Percentiles rank a stretch among this genome's conserved stretches.
Conservation (phyloP, 30 jellyfish, hydroid and myxozoan species). For the Aurelia sp. region DNA sequence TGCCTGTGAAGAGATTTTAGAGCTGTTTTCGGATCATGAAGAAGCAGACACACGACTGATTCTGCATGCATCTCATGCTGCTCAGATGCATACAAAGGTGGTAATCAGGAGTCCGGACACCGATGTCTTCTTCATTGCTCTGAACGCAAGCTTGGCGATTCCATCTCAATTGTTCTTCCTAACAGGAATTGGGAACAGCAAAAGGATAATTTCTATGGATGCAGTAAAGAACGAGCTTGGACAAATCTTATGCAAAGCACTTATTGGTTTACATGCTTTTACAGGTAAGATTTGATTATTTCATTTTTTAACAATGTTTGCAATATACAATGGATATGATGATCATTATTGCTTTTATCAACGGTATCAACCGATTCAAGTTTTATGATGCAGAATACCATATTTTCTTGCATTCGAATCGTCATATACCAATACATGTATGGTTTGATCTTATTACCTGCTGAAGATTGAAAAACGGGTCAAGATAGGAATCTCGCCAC, state of each 20-base stretch:
- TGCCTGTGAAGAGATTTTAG: neutral
- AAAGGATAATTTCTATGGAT: slow-evolving; percentile 18
- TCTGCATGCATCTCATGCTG: slow-evolving; percentile 48
- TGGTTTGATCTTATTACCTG: too few relatives aligned
- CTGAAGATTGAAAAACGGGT: too few relatives aligned
- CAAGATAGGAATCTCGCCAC: too few relatives aligned
- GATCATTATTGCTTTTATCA: neutral
- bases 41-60: slow-evolving; percentile 49
- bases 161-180: slow-evolving; percentile 14
- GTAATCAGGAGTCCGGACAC: slow-evolving; percentile 54
- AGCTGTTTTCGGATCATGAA: slow-evolving; percentile 41
- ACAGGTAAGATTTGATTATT: slow-evolving; percentile 42
- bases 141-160: neutral
- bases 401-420: too few relatives aligned
- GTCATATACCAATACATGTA: too few relatives aligned
- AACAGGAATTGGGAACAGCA: slow-evolving; percentile 25
- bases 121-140: slow-evolving; percentile 55
- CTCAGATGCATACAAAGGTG: slow-evolving; percentile 11
- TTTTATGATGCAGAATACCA: too few relatives aligned
- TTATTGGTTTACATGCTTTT: slow-evolving; percentile 59
- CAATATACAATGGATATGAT: too few relatives aligned
- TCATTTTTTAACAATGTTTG: neutral
- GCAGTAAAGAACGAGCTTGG: slow-evolving; percentile 29
- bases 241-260: slow-evolving; percentile 2
- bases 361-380: neutral